Evolutionary conservation across 2,888 invertebrate genomes (phyloP), one percentile per base, ranked within the genome.

Genomic region (Lepidochrysops patricia): DNA sequence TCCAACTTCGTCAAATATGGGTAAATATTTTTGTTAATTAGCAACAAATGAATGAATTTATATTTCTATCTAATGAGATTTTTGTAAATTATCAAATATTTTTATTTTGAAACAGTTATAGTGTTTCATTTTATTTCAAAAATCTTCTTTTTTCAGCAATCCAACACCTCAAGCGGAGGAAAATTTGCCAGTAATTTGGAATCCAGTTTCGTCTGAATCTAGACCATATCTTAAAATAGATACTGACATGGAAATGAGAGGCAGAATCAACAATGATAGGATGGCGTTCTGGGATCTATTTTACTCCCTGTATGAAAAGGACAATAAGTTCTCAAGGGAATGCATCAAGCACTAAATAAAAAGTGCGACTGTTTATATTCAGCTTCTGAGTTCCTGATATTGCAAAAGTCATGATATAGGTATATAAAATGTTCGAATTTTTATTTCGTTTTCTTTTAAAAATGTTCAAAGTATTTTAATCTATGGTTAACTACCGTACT

Each of bases 201-300:
- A 66, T 27, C 72, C 82, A 7, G 73, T 77, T 0, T 74, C 75
- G 1, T 59, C 63, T 3, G 67, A 72, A 12, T 70, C 72, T 15
- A 76, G 84, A 61, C 84, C 86, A 0, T 77, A 79, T 35, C 60
- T 87, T 63, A 70, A 79, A 5, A 86, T 88, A 4, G 84, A 82
- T 63, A 69, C 74, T 0, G 74, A 82, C 7, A 65, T 84, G 2
- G 63, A 64, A 12, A 63, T 84, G 59, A 76, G 79, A 35, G 68
- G 72, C 26, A 70, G 89, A 57, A 75, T 81, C 4, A 71, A 74
- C 57, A 77, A 80, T 57, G 75, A 81, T 5, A 75, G 84, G 19
- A 83, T 84, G 79, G 80, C 86, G 0, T 88, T 84, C 65, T 88
- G 89, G 89, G 84, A 88, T 58, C 74, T 88, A 1, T 88, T 88